Evolutionary conservation across 2,888 invertebrate species (phyloP).

Genomic region (Pseudanteris insignis): DNA sequence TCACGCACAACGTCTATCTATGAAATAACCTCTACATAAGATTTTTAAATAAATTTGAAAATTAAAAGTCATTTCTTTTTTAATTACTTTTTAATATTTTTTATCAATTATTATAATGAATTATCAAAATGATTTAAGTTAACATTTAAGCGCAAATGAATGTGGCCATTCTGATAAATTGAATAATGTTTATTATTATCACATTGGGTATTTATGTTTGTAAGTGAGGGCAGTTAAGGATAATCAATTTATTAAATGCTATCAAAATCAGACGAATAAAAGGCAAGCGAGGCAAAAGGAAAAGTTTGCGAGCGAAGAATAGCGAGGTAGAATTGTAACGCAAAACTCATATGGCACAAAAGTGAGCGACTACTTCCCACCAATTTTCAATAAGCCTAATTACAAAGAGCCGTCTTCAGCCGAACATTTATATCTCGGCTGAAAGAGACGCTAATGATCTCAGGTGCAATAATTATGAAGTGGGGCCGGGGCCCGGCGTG

Average conservation of each 20-base stretch:
- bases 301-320: slow-evolving; percentile 10
- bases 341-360: slow-evolving; percentile 36
- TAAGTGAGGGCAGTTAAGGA: slow-evolving; percentile 8
- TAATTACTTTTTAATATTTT: background rate
- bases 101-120: background rate
- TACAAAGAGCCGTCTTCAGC: slow-evolving; percentile 20
- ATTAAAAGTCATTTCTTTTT: background rate
- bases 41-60: too few species aligned
- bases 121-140: too few species aligned
- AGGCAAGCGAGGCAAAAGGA: slow-evolving; percentile 1
- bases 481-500: slow-evolving; percentile 25
- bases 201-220: too few species aligned
- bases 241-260: slow-evolving; percentile 36
- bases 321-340: slow-evolving; percentile 20
- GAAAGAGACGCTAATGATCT: slow-evolving; percentile 41
- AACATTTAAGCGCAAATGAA: too few species aligned
- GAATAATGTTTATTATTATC: too few species aligned
- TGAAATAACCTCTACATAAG: too few species aligned
- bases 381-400: slow-evolving; percentile 35
- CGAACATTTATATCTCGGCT: slow-evolving; percentile 28
- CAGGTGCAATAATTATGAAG: slow-evolving; percentile 42
- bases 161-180: too few species aligned
- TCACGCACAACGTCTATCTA: too few species aligned
- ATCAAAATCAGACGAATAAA: slow-evolving; percentile 10
- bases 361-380: slow-evolving; percentile 30